A percentile compares a stretch with the other conserved stretches of the same genome.
These are phyloP conservation scores for Manis crassicaudata DNA, from an alignment of 2,797 vertebrate genomes.

Conservation along the genomic window DNA sequence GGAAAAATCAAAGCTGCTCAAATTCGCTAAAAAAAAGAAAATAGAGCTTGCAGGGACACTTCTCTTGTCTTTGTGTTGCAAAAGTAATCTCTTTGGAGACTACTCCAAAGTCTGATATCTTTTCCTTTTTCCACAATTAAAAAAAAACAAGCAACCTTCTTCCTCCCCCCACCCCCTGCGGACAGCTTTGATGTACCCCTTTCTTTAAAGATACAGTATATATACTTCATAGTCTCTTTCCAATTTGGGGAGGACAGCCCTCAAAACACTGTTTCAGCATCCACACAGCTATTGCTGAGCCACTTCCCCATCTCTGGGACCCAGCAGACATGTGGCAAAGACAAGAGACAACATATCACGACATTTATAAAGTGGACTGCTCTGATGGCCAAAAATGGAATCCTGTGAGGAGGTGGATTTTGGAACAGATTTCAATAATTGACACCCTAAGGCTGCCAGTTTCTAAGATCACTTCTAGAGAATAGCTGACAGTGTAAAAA, in stretches of 20 bases:
- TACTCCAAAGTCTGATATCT: slow-evolving; percentile 3
- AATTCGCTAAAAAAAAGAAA: slow-evolving; percentile 46
- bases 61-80: background rate
- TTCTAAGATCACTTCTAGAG: slow-evolving; percentile 60
- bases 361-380: slow-evolving; percentile 45
- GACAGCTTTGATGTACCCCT: background rate
- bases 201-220: background rate
- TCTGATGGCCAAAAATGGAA: slow-evolving; percentile 25
- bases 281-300: background rate
- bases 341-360: slow-evolving; percentile 41
- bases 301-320: slow-evolving; percentile 1
- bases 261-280: background rate
- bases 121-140: background rate
- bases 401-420: slow-evolving; percentile 40
- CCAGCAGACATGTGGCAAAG: background rate
- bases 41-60: background rate
- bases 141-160: background rate
- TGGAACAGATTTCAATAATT: slow-evolving; percentile 54
- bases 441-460: slow-evolving; percentile 43
- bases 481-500: slow-evolving; percentile 64
- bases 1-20: background rate
- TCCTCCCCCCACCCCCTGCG: background rate
- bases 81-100: background rate
- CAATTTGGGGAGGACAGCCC: background rate
- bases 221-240: slow-evolving; percentile 29